Conservation (phyloP, 1,140 invertebrate genomes). For the Magallana ariakensis region DNA sequence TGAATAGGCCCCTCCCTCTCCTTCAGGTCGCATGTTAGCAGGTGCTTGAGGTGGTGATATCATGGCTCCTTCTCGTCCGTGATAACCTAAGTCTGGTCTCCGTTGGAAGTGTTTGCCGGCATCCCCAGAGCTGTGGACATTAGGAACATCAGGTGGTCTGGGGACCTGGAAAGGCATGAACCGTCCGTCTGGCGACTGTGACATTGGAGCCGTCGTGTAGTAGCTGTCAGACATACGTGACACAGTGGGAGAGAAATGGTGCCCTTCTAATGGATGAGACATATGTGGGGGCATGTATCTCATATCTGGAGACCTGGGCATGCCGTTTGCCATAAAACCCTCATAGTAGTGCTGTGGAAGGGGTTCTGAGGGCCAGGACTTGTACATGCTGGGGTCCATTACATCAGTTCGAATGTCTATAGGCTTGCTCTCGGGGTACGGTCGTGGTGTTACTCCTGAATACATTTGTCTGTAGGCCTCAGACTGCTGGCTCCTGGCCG, state of each 20-base stretch:
- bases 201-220: not conserved
- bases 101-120: not conserved
- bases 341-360: not conserved
- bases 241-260: not conserved
- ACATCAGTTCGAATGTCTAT: not conserved
- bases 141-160: not conserved
- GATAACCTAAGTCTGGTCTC: not conserved
- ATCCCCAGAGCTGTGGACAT: not conserved
- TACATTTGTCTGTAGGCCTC: constrained; percentile 16
- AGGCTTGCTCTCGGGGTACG: not conserved
- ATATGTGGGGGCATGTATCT: constrained; percentile 3
- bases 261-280: not conserved
- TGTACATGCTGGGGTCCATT: not conserved
- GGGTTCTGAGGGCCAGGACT: not conserved
- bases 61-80: not conserved
- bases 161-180: constrained; percentile 23
- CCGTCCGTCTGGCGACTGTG: not conserved
- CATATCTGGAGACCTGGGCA: not conserved
- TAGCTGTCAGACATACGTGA: constrained; percentile 10
- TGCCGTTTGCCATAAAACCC: not conserved
- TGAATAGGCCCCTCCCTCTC: constrained; percentile 35
- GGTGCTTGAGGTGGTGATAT: not conserved
- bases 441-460: constrained; percentile 30
- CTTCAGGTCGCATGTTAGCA: not conserved
- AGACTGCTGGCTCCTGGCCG: constrained; percentile 16